Conservation (phyloP, 2,888 invertebrate species). For the Ischnus inquisitorius region DNA sequence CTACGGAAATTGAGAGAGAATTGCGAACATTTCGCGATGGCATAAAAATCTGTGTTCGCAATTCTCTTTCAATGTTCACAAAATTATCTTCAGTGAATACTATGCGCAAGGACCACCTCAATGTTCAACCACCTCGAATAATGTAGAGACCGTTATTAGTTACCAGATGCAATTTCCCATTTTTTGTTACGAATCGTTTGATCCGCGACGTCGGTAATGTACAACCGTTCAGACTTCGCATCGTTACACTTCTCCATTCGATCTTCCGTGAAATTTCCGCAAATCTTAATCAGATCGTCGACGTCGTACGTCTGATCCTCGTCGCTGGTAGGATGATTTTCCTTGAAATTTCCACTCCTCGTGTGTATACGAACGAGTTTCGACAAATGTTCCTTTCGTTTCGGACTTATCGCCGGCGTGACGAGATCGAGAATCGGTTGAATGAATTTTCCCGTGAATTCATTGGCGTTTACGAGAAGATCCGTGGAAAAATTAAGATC, state of each 20-base stretch:
- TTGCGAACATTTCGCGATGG: no score
- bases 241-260: slow-evolving; percentile 12
- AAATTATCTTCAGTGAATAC: no score
- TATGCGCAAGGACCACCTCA: no score
- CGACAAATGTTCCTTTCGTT: slow-evolving; percentile 73
- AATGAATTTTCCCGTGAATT: slow-evolving; percentile 75
- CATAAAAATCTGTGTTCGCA: no score
- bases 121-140: neutral
- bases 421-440: slow-evolving; percentile 77
- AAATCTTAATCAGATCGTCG: slow-evolving; percentile 83
- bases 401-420: slow-evolving; percentile 68
- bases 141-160: neutral
- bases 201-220: slow-evolving; percentile 70
- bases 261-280: slow-evolving; percentile 1
- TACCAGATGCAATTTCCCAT: slow-evolving; percentile 78
- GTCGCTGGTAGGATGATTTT: slow-evolving; percentile 67
- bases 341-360: slow-evolving; percentile 78
- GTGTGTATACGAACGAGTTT: slow-evolving; percentile 76
- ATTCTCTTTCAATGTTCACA: no score
- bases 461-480: slow-evolving; percentile 76
- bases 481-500: slow-evolving; percentile 75
- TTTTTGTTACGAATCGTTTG: slow-evolving; percentile 74
- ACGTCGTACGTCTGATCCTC: slow-evolving; percentile 85
- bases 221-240: slow-evolving; percentile 14
- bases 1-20: no score